Evolutionary conservation across 1,140 invertebrate genomes (phyloP), one percentile per base, ranked within the genome.

Genomic region (Delia radicum): DNA sequence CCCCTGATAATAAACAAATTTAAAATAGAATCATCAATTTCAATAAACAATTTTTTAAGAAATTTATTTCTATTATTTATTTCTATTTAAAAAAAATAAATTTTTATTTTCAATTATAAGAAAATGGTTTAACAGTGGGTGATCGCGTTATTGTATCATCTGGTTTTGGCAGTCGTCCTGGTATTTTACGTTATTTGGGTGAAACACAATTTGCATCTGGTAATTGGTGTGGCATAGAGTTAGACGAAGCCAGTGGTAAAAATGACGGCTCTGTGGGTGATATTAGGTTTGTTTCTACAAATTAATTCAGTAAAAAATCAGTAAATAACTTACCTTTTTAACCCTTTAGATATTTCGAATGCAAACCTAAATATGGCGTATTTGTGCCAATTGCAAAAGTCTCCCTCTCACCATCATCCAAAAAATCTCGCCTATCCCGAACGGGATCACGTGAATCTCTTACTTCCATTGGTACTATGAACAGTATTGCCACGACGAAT

Each of bases 181-280:
- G 97, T 75, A 91, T 93, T 29, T 87, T 98, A 21, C 90, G 92
- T 75, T 98, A 92, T 85, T 89, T 96, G 73, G 97, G 97, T 15
- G 87, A 88, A 24, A 95, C 96, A 46, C 93, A 96, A 77, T 98
- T 98, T 87, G 95, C 96, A 10, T 83, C 91, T 24, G 96, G 97
- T 18, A 91, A 96, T 79, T 98, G 96, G 96, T 96, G 94, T 76
- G 97, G 97, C 15, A 93, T 99, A 26, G 96, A 98, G 87, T 88
- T 99, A 77, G 96, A 98, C 84, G 96, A 98, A 76, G 92, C 95
- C 0, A 87, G 93, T 74, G 97, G 97, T 42, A 98, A 98, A 87
- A 98, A 99, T 88, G 96, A 99, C 87, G 97, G 97, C 62, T 93
- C 94, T 55, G 96, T 99, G 48, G 94, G 92, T 79, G 96, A 92